These are phyloP conservation scores for Xestia xanthographa DNA, from an alignment of 2,888 invertebrate genomes.

Conservation along the genomic window DNA sequence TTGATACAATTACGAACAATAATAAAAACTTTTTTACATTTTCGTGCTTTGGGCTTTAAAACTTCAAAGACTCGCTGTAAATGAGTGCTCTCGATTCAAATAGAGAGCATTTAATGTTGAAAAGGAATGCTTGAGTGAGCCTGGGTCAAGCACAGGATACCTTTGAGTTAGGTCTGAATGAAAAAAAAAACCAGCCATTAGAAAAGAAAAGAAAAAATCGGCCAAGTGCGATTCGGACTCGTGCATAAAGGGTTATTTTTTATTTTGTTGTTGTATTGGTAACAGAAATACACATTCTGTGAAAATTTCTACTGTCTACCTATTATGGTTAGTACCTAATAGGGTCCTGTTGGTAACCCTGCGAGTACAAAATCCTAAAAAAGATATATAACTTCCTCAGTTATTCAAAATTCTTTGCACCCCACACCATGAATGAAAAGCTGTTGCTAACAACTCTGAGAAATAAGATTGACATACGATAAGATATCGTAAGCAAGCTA, in stretches of 20 bases:
- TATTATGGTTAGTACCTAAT: too few species aligned
- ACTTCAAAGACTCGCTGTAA: slow-evolving; percentile 46
- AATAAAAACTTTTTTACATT: slow-evolving; percentile 49
- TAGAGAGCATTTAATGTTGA: slow-evolving; percentile 4
- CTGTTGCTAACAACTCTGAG: slow-evolving; percentile 20
- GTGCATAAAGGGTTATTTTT: too few species aligned
- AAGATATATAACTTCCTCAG: background rate
- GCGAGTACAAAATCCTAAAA: background rate
- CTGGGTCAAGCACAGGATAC: background rate
- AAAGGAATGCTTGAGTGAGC: slow-evolving; percentile 11
- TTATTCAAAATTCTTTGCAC: slow-evolving; percentile 2
- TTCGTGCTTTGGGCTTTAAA: slow-evolving; percentile 25
- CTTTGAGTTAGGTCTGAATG: background rate
- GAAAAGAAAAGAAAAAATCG: background rate
- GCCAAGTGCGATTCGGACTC: too few species aligned
- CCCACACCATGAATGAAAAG: slow-evolving; percentile 26
- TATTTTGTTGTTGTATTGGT: too few species aligned
- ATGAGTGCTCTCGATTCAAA: slow-evolving; percentile 40
- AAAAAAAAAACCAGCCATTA: too few species aligned
- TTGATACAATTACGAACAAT: slow-evolving; percentile 48
- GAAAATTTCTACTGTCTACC: too few species aligned
- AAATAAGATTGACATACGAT: slow-evolving; percentile 47
- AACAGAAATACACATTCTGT: too few species aligned
- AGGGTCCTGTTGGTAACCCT: too few species aligned
- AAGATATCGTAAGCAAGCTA: slow-evolving; percentile 43